Base-by-base conservation (phyloP, 2,888 invertebrate genomes). In the Linnaemya vulpina region DNA sequence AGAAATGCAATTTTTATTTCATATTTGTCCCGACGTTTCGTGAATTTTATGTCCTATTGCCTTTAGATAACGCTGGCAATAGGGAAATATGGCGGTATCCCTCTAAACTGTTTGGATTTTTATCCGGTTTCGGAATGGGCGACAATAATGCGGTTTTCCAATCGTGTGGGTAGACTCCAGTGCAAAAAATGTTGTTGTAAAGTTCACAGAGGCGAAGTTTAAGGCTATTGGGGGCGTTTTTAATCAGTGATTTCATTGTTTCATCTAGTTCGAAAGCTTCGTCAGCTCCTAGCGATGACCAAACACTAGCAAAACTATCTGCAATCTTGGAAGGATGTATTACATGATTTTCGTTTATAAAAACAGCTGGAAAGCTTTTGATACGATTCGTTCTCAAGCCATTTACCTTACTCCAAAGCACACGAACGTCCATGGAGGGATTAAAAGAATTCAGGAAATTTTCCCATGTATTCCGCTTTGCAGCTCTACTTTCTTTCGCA, bases 71-170 rank as follows among this genome's bases (percentile, higher is more conserved):
- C 5, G 20, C 38, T 30, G 62, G 38, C 35, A 62, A 3, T 17
- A 62, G 17, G 10, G 62, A 62, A 38, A 62, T 38, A 13, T 38
- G 62, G 3, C 38, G 38, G 17, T 62, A 62, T 1, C 62, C 62
- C 17, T 62, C 62, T 17, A 17, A 38, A 35, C 38, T 62, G 13
- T 35, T 62, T 38, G 62, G 38, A 11, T 17, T 17, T 8, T 38
- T 38, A 11, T 38, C 35, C 7, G 38, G 62, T 11, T 62, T 62
- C 10, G 35, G 38, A 7, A 15, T 15, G 1, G n/a, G n/a, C n/a
- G n/a, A n/a, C n/a, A n/a, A n/a, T n/a, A n/a, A n/a, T n/a, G n/a
- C n/a, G n/a, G n/a, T n/a, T n/a, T n/a, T n/a, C n/a, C n/a, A n/a
- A n/a, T n/a, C n/a, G n/a, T n/a, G n/a, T n/a, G n/a, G n/a, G n/a